These are phyloP conservation scores for Sebastes nivosus DNA, from an alignment of 2,797 vertebrate species.

Conservation along the genomic window DNA sequence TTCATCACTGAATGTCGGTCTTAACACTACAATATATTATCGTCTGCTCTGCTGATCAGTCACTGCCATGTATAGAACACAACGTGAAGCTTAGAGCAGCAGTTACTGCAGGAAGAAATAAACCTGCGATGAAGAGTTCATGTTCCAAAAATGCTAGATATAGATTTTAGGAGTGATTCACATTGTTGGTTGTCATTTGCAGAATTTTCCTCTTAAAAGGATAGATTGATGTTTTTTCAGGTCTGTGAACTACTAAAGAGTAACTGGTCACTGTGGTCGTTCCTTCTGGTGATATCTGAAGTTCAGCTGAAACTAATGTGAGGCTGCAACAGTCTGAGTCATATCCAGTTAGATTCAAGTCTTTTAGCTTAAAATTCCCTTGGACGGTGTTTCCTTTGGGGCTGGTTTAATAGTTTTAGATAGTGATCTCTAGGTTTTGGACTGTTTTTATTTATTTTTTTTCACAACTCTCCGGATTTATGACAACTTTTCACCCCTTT, in stretches of 20 bases:
- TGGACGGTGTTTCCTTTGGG: too few species aligned
- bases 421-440: too few species aligned
- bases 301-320: not conserved
- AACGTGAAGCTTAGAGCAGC: not conserved
- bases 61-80: conserved; percentile 26
- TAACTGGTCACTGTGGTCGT: not conserved
- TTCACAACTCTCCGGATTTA: too few species aligned
- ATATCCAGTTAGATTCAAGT: not conserved
- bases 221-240: not conserved
- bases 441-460: too few species aligned
- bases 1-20: conserved; percentile 24
- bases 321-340: not conserved
- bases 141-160: not conserved
- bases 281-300: not conserved
- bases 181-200: not conserved
- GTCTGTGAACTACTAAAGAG: not conserved
- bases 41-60: not conserved
- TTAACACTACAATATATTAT: not conserved
- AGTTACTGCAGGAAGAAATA: not conserved
- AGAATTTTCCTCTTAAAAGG: not conserved
- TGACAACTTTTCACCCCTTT: too few species aligned
- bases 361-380: not conserved
- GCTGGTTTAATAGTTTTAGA: too few species aligned
- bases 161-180: not conserved
- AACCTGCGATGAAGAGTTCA: not conserved